Conservation (phyloP, 2,113 vertebrate genomes). For the Trematocara nigrifrons region DNA sequence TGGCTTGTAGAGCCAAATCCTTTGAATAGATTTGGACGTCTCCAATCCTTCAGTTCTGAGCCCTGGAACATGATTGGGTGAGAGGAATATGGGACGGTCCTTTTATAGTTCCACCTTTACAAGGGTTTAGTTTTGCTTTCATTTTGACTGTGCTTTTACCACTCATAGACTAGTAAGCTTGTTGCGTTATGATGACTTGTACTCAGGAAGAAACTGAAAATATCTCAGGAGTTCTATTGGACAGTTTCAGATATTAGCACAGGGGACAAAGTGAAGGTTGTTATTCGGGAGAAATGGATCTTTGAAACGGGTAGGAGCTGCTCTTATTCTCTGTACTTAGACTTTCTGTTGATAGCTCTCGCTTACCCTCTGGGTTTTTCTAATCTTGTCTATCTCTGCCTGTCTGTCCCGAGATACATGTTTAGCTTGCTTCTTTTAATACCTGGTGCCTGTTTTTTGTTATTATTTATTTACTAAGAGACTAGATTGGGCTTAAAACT, state of each 20-base stretch:
- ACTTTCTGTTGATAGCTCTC: neutral
- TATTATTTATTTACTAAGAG: neutral
- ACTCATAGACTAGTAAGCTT: neutral
- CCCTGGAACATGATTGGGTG: constrained; percentile 32
- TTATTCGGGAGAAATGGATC: neutral
- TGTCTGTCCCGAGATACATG: neutral
- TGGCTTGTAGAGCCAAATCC: constrained; percentile 37
- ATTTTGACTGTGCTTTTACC: neutral
- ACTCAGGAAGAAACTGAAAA: constrained; percentile 26
- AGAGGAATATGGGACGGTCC: neutral
- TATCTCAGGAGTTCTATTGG: neutral
- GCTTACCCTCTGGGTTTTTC: neutral
- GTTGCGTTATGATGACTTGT: neutral
- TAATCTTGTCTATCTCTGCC: neutral
- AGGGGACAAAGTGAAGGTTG: neutral
- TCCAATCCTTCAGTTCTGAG: neutral
- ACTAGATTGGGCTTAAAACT: neutral
- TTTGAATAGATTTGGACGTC: neutral
- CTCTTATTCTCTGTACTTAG: neutral
- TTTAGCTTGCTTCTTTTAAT: neutral
- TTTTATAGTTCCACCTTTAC: neutral
- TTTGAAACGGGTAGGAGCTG: constrained; percentile 16
- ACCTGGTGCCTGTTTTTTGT: neutral
- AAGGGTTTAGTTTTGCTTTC: constrained; percentile 43
- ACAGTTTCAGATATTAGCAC: neutral